Percentiles rank a stretch among this genome's conserved stretches.
Conservation (phyloP, 1,140 invertebrate species). For the Adoxophyes honmai region DNA sequence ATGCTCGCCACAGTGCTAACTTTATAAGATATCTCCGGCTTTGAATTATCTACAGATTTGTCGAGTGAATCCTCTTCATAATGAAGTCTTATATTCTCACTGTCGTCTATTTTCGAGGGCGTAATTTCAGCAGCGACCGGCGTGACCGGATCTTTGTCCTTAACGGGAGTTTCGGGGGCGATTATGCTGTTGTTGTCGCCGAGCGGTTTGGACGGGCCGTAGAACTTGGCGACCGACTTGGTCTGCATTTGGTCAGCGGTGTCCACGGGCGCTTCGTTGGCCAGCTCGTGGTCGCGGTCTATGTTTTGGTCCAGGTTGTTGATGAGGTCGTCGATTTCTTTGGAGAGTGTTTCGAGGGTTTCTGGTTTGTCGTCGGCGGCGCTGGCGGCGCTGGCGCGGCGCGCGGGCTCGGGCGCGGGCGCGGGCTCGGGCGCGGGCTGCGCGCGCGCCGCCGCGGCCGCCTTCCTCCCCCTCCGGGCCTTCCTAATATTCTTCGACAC, state of each 20-base stretch:
- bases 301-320: conserved; percentile 66
- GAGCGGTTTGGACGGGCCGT: conserved; percentile 53
- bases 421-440: conserved; percentile 17
- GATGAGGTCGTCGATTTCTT: conserved; percentile 69
- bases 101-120: conserved; percentile 63
- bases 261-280: conserved; percentile 37
- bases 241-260: conserved; percentile 46
- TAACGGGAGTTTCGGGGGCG: conserved; percentile 62
- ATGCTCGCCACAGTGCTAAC: conserved; percentile 57
- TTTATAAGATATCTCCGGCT: conserved; percentile 60
- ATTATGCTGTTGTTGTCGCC: conserved; percentile 56
- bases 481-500: conserved; percentile 69
- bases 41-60: conserved; percentile 51
- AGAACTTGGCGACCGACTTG: conserved; percentile 55
- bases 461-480: conserved; percentile 59
- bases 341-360: conserved; percentile 59
- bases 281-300: conserved; percentile 54
- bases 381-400: conserved; percentile 38
- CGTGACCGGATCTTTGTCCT: conserved; percentile 63
- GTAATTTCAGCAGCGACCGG: conserved; percentile 61
- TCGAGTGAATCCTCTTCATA: conserved; percentile 64
- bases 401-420: background rate
- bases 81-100: conserved; percentile 65
- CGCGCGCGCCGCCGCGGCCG: conserved; percentile 39
- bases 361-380: conserved; percentile 51